phyloP scores from a whole-genome alignment of 1,140 invertebrate genomes.

The Lithobius niger region DNA sequence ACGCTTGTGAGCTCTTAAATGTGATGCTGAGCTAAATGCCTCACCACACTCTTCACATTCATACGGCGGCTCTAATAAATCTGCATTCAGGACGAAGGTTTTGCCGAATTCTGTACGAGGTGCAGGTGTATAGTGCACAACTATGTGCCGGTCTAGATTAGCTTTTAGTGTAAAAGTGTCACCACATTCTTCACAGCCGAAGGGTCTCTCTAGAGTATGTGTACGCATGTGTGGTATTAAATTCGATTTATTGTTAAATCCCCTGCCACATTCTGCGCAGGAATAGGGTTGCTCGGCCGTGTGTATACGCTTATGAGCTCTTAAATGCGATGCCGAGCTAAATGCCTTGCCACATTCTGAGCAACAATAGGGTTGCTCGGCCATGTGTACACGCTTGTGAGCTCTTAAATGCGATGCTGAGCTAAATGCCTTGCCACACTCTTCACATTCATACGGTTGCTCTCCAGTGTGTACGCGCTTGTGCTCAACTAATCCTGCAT shows the following conservation, averaged over 20 bases:
- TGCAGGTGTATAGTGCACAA: conserved; percentile 19
- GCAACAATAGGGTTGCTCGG: conserved; percentile 40
- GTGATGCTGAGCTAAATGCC: neutral
- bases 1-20: neutral
- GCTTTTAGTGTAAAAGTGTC: conserved; percentile 10
- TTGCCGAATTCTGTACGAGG: no score
- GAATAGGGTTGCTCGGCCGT: conserved; percentile 36
- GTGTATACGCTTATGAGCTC: conserved; percentile 16
- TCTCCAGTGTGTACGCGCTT: neutral
- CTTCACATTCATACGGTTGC: conserved; percentile 10
- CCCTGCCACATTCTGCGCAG: conserved; percentile 39
- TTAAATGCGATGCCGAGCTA: conserved; percentile 22
- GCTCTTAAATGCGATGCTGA: conserved; percentile 23
- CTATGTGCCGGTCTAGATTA: conserved; percentile 28
- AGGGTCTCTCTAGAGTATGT: neutral
- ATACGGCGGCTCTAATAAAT: conserved; percentile 28
- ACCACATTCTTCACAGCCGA: conserved; percentile 15
- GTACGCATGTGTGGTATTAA: neutral
- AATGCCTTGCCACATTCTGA: conserved; percentile 41
- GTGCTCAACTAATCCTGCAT: neutral
- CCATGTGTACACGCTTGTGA: conserved; percentile 35
- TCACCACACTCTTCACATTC: conserved; percentile 9
- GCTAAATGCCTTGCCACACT: conserved; percentile 13
- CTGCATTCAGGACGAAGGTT: neutral
- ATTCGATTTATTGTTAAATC: conserved; percentile 25